These are phyloP conservation scores for Axinella damicornis DNA, from an alignment of 37 sponge, comb jelly and placozoan species.

Conservation along the genomic window DNA sequence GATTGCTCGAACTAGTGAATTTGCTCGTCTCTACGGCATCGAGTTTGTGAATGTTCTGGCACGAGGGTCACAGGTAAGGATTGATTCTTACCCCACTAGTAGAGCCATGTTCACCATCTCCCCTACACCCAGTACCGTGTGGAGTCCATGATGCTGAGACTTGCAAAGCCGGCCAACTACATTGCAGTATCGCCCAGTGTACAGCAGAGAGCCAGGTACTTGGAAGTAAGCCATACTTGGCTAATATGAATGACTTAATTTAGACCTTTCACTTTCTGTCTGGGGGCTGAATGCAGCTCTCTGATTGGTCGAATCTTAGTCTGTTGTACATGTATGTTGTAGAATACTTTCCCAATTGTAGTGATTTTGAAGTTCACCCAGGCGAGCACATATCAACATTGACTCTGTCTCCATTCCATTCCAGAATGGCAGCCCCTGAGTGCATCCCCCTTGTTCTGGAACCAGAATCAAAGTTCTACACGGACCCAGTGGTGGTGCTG, in stretches of 20 bases:
- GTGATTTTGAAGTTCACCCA: too few relatives aligned
- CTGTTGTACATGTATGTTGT: too few relatives aligned
- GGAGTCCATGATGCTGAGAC: constrained; percentile 97
- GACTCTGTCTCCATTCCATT: not conserved
- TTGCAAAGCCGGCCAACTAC: constrained; percentile 89
- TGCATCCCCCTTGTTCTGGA: constrained; percentile 91
- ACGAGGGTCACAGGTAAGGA: constrained; percentile 89
- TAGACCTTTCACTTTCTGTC: too few relatives aligned
- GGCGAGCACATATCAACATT: too few relatives aligned
- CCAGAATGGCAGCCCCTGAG: constrained; percentile 95
- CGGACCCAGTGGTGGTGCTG: constrained; percentile 96
- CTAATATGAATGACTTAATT: too few relatives aligned
- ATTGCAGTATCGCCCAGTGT: constrained; percentile 90
- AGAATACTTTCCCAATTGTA: too few relatives aligned
- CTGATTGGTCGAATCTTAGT: too few relatives aligned
- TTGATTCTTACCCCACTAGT: too few relatives aligned
- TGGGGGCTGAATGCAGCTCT: too few relatives aligned
- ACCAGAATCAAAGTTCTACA: constrained; percentile 92
- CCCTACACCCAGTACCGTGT: constrained; percentile 96
- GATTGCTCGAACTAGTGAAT: constrained; percentile 94
- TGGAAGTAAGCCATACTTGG: too few relatives aligned
- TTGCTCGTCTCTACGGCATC: constrained; percentile 97
- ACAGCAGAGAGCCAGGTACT: constrained; percentile 92
- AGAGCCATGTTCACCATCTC: too few relatives aligned
- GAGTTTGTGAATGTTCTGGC: constrained; percentile 90